These are phyloP conservation scores for Petrocephalus microphthalmus DNA, from an alignment of 2,113 vertebrate genomes.

Conservation along the genomic window DNA sequence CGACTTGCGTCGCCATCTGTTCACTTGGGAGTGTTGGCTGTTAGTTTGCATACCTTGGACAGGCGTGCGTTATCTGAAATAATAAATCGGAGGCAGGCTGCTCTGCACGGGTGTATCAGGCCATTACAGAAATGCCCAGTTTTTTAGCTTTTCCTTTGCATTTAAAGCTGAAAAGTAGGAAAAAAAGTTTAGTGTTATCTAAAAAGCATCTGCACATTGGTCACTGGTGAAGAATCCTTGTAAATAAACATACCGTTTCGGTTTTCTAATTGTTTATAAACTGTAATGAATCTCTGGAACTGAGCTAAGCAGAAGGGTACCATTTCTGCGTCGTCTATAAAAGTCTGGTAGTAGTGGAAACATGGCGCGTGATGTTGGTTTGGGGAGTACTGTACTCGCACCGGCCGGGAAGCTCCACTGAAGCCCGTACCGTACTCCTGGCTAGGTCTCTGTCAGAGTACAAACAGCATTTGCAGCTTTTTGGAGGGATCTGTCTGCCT, in stretches of 20 bases:
- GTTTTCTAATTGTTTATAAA: neutral
- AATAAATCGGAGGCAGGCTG: neutral
- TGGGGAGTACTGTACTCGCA: neutral
- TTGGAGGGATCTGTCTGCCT: neutral
- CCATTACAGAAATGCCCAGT: neutral
- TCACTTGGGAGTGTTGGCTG: neutral
- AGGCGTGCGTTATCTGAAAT: neutral
- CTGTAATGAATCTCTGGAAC: neutral
- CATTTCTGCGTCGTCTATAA: neutral
- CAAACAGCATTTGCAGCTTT: neutral
- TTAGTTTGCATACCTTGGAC: neutral
- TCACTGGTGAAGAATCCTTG: neutral
- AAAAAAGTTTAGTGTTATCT: neutral
- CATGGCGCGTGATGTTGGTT: neutral
- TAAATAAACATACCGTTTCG: neutral
- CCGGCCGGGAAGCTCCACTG: neutral
- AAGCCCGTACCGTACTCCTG: neutral
- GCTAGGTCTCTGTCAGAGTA: neutral
- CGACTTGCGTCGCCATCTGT: neutral
- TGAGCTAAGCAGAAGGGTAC: neutral
- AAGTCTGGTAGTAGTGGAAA: conserved; percentile 1
- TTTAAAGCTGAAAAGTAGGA: neutral
- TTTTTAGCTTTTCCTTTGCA: neutral
- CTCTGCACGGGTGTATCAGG: neutral
- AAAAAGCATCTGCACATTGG: neutral